Evolutionary conservation across 1,140 invertebrate genomes (phyloP).

Genomic region (Drosophila ironensis): DNA sequence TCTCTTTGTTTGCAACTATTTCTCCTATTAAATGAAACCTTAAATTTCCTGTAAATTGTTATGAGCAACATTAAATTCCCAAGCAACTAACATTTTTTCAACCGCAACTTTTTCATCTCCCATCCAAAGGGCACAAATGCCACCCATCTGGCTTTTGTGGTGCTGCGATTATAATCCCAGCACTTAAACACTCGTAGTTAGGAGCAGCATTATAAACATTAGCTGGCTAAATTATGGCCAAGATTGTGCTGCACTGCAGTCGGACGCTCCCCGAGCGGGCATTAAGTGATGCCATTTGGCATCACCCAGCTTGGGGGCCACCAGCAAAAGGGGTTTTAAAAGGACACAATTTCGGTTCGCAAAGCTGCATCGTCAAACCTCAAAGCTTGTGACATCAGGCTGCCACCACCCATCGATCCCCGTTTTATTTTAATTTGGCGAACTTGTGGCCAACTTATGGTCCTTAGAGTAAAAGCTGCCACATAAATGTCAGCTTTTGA

Average conservation of each 20-base stretch:
- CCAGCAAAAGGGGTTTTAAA: background rate
- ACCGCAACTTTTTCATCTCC: too few relatives aligned
- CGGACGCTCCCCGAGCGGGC: background rate
- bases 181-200: constrained; percentile 21
- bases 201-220: background rate
- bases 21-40: too few relatives aligned
- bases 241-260: constrained; percentile 20
- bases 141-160: background rate
- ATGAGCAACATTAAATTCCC: too few relatives aligned
- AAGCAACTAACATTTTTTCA: too few relatives aligned
- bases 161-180: constrained; percentile 12
- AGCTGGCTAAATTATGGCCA: constrained; percentile 16
- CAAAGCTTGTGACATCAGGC: background rate
- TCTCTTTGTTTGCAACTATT: too few relatives aligned
- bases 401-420: too few relatives aligned
- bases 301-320: background rate
- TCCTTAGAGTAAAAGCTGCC: too few relatives aligned
- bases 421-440: background rate
- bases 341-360: background rate
- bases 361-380: background rate
- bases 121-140: too few relatives aligned
- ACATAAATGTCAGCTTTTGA: too few relatives aligned
- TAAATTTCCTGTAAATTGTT: too few relatives aligned
- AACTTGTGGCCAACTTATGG: background rate
- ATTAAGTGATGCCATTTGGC: constrained; percentile 20